Evolutionary conservation across 2,888 invertebrate species (phyloP).

Genomic region (Heliconius ethilla): DNA sequence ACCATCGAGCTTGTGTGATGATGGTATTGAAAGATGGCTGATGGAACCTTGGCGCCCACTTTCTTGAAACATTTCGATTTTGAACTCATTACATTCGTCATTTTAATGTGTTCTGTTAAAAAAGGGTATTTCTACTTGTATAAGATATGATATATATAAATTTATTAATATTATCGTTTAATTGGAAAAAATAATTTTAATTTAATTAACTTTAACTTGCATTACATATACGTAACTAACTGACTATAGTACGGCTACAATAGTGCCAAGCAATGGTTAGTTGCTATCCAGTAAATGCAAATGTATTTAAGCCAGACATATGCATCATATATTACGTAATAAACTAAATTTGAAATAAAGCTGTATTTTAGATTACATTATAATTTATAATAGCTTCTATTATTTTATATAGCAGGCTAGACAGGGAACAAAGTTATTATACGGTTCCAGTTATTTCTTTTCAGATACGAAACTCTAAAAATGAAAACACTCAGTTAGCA

Average conservation of each 20-base stretch:
- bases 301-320: slow-evolving; percentile 19
- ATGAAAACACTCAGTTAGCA: too few relatives aligned
- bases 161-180: too few relatives aligned
- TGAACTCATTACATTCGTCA: too few relatives aligned
- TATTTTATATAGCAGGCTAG: background rate
- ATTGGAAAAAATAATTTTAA: background rate
- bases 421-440: background rate
- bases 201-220: background rate
- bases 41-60: too few relatives aligned
- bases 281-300: background rate
- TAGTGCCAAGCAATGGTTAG: background rate
- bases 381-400: background rate
- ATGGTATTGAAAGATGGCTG: too few relatives aligned
- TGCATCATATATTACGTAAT: slow-evolving; percentile 2
- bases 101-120: background rate
- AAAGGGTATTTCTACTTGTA: background rate
- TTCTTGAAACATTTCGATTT: too few relatives aligned
- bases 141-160: too few relatives aligned
- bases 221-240: background rate
- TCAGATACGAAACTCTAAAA: too few relatives aligned
- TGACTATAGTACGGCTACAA: background rate
- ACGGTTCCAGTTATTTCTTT: too few relatives aligned
- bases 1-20: too few relatives aligned
- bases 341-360: slow-evolving; percentile 9
- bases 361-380: slow-evolving; percentile 9